These are phyloP conservation scores for Crossocerus cetratus DNA, from an alignment of 2,888 invertebrate species.

Conservation along the genomic window DNA sequence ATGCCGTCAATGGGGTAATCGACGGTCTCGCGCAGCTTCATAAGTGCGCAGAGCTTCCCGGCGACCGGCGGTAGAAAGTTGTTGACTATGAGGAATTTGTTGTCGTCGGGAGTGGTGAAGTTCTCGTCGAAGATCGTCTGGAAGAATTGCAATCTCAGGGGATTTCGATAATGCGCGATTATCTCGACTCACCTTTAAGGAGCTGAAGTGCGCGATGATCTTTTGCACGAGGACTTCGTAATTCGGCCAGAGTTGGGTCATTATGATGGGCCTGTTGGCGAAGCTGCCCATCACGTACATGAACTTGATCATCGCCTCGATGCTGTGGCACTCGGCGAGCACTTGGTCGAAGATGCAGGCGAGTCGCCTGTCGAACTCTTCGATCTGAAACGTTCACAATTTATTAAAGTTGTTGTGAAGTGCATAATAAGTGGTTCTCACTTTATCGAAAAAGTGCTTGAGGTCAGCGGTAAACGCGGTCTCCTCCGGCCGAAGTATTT, in stretches of 20 bases:
- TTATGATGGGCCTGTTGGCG: slow-evolving; percentile 86
- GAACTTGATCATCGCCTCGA: slow-evolving; percentile 82
- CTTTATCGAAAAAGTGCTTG: slow-evolving; percentile 26
- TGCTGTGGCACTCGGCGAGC: slow-evolving; percentile 87
- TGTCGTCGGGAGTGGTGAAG: slow-evolving; percentile 39
- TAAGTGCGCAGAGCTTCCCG: slow-evolving; percentile 85
- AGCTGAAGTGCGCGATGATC: slow-evolving; percentile 83
- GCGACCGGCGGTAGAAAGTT: slow-evolving; percentile 86
- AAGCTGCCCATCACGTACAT: slow-evolving; percentile 86
- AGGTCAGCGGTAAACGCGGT: slow-evolving; percentile 83
- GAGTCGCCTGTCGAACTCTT: slow-evolving; percentile 87
- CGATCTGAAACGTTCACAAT: slow-evolving; percentile 69
- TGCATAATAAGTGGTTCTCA: slow-evolving; percentile 16
- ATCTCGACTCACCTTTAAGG: slow-evolving; percentile 79
- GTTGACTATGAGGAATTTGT: slow-evolving; percentile 78
- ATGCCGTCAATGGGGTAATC: slow-evolving; percentile 81
- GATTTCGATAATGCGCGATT: not conserved
- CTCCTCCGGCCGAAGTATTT: slow-evolving; percentile 86
- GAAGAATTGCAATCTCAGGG: too few relatives aligned
- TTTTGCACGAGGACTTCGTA: slow-evolving; percentile 82
- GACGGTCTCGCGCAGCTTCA: slow-evolving; percentile 82
- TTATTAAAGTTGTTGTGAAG: not conserved
- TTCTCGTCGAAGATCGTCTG: slow-evolving; percentile 63
- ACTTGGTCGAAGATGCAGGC: slow-evolving; percentile 89
- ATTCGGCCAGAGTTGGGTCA: slow-evolving; percentile 84